Evolutionary conservation across 2,797 vertebrate species (phyloP), one percentile per base, ranked within the genome.

Genomic region (Sylvia borin): DNA sequence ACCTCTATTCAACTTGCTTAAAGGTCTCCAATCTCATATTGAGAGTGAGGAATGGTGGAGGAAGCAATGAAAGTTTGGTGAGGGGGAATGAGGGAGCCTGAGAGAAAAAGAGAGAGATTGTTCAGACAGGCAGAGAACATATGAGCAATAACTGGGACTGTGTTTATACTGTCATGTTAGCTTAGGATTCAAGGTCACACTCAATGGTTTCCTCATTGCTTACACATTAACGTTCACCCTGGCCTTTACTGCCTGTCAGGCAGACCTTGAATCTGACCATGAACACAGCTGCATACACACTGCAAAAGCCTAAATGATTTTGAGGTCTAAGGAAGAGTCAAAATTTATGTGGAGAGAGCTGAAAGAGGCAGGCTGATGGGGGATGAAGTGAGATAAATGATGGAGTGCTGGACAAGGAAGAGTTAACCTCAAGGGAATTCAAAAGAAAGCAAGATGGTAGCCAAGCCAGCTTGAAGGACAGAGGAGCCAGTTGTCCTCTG

Each of bases 91-190:
- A 19, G 36, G 26, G 54, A 96, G 25, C 21, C 45, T 22, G 62
- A 91, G 72, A 74, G 92, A 93, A 91, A 87, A 93, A 97, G 86
- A 85, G 66, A 73, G 65, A 92, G 86, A 60, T 81, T 96, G 92
- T 96, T 96, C 92, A 89, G 72, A 78, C 42, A 83, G 80, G 74
- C 71, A 92, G 81, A 92, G 70, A 89, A 42, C 61, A 64, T 43
- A 57, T n/a, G 58, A 92, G 81, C 75, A 85, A 26, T 77, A 79
- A 91, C 84, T 71, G 65, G 58, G 65, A 53, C 88, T 90, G 50
- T 95, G 76, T 97, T 97, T 96, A 92, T 86, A 77, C 90, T 86
- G 88, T 96, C 94, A 90, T 72, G 76, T 96, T 97, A 94, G 79
- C 64, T 95, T 90, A 95, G 88, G 88, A 95, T 92, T 94, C 85